Evolutionary conservation across 92 coral and sea anemone genomes (phyloP), one percentile per base, ranked within the genome.

Genomic region (Hydrozoanthus gracilis): DNA sequence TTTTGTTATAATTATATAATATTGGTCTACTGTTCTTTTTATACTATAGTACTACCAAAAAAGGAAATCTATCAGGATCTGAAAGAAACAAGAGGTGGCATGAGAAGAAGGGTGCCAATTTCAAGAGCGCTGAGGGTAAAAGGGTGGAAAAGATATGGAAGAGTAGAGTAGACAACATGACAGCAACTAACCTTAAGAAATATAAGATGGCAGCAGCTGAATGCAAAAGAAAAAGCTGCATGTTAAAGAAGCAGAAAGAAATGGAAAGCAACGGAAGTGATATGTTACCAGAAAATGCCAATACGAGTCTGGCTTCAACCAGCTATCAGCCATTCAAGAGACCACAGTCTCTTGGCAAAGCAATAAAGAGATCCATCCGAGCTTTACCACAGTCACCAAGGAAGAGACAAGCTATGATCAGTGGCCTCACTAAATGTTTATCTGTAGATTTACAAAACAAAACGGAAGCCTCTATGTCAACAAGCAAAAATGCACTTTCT

Each of bases 401-500:
- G 61, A 87, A 87, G 78, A 87, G 86, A 87, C 51, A 64, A 66
- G 78, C 79, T 12, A 86, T 78, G 44, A 78, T 87, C 51, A 78
- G 90, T 87, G 90, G 90, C 78, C 78, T 87, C 48, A 86, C 87
- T 16, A 87, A 72, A 79, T 78, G 90, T 69, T 78, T 78, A 47
- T 78, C 68, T 79, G 79, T 87, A 47, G 64, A 76, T 47, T 18
- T 76, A 47, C 77, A 87, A 87, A 75, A 87, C 51, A 73, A 87
- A 66, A 48, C 51, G 86, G 86, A 48, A 73, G 49, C 73, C 49
- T 80, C 89, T 54, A 61, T 78, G 73, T 27, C 39, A 27, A 78
- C 66, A 44, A 83, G 86, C 15, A 64, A 68, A 44, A 72, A 73
- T 76, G 76, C 20, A 47, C 86, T 87, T 50, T 14, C 86, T 51